Conservation (phyloP, 2,797 vertebrate species). For the Pantherophis vulpinus region DNA sequence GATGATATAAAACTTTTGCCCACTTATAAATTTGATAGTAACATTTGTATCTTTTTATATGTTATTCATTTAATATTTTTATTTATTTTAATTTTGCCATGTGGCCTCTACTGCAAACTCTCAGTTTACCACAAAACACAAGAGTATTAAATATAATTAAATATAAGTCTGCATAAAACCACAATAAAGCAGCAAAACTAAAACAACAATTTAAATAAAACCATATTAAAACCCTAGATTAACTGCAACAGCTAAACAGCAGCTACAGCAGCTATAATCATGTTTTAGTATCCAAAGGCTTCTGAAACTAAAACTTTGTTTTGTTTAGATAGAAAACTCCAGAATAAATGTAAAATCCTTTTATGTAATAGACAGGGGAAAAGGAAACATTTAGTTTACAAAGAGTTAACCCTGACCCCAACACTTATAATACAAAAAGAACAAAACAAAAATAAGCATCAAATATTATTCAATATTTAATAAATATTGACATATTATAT, state of each 20-base stretch:
- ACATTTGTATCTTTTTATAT: neutral
- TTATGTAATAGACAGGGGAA: too few relatives aligned
- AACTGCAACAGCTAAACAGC: neutral
- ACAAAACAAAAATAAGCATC: neutral
- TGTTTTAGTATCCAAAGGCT: neutral
- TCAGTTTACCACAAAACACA: neutral
- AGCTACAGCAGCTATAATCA: neutral
- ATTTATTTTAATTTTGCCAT: neutral
- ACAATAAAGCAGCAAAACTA: slow-evolving; percentile 3
- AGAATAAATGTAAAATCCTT: neutral
- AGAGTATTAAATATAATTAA: slow-evolving; percentile 20
- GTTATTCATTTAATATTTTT: neutral
- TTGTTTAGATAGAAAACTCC: neutral
- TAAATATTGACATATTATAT: neutral
- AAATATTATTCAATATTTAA: neutral
- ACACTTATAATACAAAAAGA: neutral
- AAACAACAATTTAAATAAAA: slow-evolving; percentile 17
- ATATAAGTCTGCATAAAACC: slow-evolving; percentile 12
- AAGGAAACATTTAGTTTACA: neutral
- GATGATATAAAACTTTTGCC: neutral
- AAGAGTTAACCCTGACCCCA: neutral
- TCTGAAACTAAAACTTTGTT: neutral
- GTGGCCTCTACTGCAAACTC: neutral
- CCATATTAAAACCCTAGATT: slow-evolving; percentile 2
- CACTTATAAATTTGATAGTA: neutral